Percentiles rank a stretch among this genome's conserved stretches.
These are phyloP conservation scores for Sarcophaga carnaria DNA, from an alignment of 2,888 invertebrate species.

Conservation along the genomic window DNA sequence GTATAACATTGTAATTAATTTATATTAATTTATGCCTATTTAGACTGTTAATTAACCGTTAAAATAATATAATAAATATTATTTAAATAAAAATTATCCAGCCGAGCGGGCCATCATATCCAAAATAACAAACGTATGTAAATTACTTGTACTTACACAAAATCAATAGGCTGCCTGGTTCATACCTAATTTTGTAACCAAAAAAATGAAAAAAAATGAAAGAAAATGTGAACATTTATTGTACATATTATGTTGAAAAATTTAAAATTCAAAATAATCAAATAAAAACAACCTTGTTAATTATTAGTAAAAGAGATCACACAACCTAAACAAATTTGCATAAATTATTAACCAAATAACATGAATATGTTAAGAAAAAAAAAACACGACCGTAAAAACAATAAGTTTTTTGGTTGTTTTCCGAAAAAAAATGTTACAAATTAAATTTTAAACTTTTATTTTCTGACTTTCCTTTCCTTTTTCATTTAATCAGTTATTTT, in stretches of 20 bases:
- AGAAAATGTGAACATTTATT: background rate
- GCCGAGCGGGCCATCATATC: constrained; percentile 1
- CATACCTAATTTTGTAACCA: constrained; percentile 27
- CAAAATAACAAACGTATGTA: too few relatives aligned
- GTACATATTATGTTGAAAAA: constrained; percentile 14
- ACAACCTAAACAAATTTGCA: constrained; percentile 65
- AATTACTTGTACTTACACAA: background rate
- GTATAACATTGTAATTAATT: background rate
- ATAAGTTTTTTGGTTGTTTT: background rate
- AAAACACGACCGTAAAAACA: background rate
- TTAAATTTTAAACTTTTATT: constrained; percentile 55
- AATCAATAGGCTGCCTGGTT: constrained; percentile 18
- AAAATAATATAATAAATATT: constrained; percentile 63
- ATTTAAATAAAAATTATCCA: constrained; percentile 56
- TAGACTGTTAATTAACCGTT: constrained; percentile 69
- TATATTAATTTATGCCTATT: constrained; percentile 66
- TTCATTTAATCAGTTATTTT: constrained; percentile 16
- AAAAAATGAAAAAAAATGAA: background rate
- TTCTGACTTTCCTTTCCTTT: constrained; percentile 49
- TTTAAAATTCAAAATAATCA: constrained; percentile 37
- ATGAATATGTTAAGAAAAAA: constrained; percentile 8
- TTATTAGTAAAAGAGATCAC: constrained; percentile 64
- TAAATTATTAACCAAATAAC: constrained; percentile 61
- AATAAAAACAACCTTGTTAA: constrained; percentile 67
- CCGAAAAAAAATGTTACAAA: constrained; percentile 56